Conservation (phyloP, 1,140 invertebrate genomes). For the Leguminivora glycinivorella region DNA sequence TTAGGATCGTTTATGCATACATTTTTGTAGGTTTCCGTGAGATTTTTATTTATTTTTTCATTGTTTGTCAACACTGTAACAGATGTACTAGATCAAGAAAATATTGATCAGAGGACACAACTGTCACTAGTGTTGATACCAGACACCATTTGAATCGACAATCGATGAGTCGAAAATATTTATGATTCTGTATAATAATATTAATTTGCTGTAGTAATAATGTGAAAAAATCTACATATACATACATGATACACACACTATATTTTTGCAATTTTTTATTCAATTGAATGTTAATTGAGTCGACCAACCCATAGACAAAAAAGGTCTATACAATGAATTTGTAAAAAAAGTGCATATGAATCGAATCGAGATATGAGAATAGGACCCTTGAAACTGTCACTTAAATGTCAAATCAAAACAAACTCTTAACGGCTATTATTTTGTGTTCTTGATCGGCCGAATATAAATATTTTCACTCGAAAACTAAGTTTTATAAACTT, state of each 20-base stretch:
- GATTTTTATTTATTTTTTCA: neutral
- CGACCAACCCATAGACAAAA: neutral
- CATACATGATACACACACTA: too few species aligned
- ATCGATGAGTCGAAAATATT: neutral
- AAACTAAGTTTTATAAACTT: neutral
- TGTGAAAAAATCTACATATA: neutral
- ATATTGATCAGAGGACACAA: conserved; percentile 4
- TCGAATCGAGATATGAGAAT: neutral
- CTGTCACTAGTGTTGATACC: neutral
- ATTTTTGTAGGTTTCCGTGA: neutral
- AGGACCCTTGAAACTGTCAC: neutral
- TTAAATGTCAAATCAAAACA: neutral
- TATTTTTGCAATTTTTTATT: too few species aligned
- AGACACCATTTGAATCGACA: neutral
- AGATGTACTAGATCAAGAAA: neutral
- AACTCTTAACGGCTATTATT: neutral
- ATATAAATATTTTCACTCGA: neutral
- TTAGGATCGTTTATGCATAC: neutral
- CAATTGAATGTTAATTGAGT: too few species aligned
- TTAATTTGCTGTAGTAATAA: neutral
- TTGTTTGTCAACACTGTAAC: conserved; percentile 17
- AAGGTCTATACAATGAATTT: neutral
- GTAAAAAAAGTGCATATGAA: neutral
- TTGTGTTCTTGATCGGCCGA: too few species aligned
- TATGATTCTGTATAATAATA: neutral